phyloP scores from a whole-genome alignment of 1,140 invertebrate species.

The Drosophila lacertosa region DNA sequence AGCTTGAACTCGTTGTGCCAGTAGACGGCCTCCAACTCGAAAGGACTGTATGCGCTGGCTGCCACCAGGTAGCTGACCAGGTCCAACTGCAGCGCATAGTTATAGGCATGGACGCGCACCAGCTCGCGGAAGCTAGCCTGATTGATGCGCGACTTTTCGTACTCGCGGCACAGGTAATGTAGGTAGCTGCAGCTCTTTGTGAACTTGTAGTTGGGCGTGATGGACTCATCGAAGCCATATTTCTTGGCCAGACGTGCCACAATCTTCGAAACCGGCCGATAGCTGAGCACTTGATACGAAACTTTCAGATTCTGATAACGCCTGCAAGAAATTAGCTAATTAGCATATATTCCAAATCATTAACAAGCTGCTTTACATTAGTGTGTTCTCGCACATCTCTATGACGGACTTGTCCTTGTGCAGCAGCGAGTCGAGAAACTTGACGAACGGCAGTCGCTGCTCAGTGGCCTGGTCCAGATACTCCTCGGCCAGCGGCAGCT shows the following conservation, averaged over 20 bases:
- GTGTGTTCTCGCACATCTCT: slow-evolving; percentile 78
- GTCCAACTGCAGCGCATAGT: slow-evolving; percentile 85
- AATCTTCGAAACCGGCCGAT: slow-evolving; percentile 86
- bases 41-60: slow-evolving; percentile 81
- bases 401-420: slow-evolving; percentile 83
- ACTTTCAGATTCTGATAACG: slow-evolving; percentile 66
- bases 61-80: slow-evolving; percentile 84
- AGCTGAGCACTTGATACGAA: slow-evolving; percentile 84
- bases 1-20: slow-evolving; percentile 87
- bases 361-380: slow-evolving; percentile 66
- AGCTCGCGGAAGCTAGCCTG: slow-evolving; percentile 87
- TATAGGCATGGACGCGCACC: slow-evolving; percentile 85
- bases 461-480: slow-evolving; percentile 86
- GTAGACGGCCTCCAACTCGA: slow-evolving; percentile 85
- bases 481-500: slow-evolving; percentile 87
- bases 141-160: slow-evolving; percentile 86
- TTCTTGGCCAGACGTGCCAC: slow-evolving; percentile 86
- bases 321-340: slow-evolving; percentile 20
- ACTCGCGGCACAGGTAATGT: slow-evolving; percentile 87
- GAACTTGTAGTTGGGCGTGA: slow-evolving; percentile 87
- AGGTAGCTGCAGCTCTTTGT: slow-evolving; percentile 87
- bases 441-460: slow-evolving; percentile 86
- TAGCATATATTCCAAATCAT: neutral
- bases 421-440: slow-evolving; percentile 87
- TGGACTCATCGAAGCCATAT: slow-evolving; percentile 86